A percentile compares a stretch with the other conserved stretches of the same genome.
Evolutionary conservation across 2,888 invertebrate genomes (phyloP).

Genomic region (Nomada hirtipes): DNA sequence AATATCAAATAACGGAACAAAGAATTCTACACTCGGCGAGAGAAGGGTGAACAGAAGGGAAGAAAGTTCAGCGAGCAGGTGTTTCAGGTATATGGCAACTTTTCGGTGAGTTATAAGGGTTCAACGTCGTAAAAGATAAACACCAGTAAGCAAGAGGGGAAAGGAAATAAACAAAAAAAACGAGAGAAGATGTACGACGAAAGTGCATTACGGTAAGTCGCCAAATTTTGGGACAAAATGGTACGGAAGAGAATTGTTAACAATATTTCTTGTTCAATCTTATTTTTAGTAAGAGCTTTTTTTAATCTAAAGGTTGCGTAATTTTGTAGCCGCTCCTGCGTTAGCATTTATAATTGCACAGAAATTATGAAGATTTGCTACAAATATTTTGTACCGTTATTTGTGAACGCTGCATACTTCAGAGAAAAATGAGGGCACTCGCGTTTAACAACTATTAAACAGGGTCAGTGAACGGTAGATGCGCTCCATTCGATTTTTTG

Average conservation of each 20-base stretch:
- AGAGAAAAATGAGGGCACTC: conserved; percentile 54
- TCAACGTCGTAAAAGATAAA: conserved; percentile 47
- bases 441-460: conserved; percentile 63
- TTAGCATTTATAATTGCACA: background rate
- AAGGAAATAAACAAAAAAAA: conserved; percentile 18
- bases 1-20: conserved; percentile 26
- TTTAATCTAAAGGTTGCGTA: too few relatives aligned
- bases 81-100: conserved; percentile 44
- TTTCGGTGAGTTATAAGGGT: conserved; percentile 23
- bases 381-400: conserved; percentile 54
- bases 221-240: background rate
- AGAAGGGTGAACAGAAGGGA: background rate
- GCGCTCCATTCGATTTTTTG: conserved; percentile 55
- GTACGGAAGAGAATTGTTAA: background rate
- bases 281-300: background rate
- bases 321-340: background rate
- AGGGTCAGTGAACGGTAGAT: conserved; percentile 66
- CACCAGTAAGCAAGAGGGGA: conserved; percentile 5
- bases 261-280: background rate
- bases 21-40: conserved; percentile 21
- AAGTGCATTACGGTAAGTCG: background rate
- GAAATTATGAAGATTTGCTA: conserved; percentile 20
- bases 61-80: conserved; percentile 47
- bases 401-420: conserved; percentile 44
- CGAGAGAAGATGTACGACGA: conserved; percentile 1